phyloP scores from a whole-genome alignment of 1,140 invertebrate species.

The Cardiocondyla obscurior region DNA sequence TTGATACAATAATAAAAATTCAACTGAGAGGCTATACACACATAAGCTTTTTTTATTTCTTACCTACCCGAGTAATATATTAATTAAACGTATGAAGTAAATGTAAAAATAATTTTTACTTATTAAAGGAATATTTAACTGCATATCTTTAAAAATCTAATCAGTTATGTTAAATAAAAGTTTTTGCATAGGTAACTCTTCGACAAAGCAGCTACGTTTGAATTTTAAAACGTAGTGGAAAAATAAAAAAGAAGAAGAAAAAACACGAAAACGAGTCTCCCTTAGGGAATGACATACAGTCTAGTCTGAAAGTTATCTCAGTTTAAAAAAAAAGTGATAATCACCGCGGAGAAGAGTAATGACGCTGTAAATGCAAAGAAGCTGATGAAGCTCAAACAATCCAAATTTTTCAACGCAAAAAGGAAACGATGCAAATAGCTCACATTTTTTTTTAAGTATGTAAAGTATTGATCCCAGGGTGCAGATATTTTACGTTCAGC shows the following conservation, averaged over 20 bases:
- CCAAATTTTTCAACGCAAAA: constrained; percentile 14
- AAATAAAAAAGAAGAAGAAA: constrained; percentile 62
- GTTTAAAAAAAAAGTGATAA: constrained; percentile 49
- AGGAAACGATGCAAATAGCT: constrained; percentile 4
- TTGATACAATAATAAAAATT: neutral
- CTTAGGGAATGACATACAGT: neutral
- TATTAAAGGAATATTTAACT: neutral
- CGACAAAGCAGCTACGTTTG: neutral
- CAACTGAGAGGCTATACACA: neutral
- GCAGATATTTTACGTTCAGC: constrained; percentile 34
- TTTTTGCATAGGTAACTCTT: constrained; percentile 21
- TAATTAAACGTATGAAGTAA: neutral
- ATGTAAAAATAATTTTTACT: neutral
- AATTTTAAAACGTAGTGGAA: constrained; percentile 34
- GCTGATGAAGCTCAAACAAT: constrained; percentile 20
- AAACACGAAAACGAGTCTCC: constrained; percentile 55
- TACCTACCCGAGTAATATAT: neutral
- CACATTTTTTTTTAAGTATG: constrained; percentile 7
- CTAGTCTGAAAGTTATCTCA: constrained; percentile 31
- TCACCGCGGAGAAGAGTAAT: neutral
- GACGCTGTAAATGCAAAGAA: constrained; percentile 11
- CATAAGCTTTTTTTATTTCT: neutral
- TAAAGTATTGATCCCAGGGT: constrained; percentile 30
- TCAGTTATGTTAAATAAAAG: neutral
- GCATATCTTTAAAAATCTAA: neutral